Evolutionary conservation across 2,797 vertebrate genomes (phyloP).

Genomic region (Natrix natrix): DNA sequence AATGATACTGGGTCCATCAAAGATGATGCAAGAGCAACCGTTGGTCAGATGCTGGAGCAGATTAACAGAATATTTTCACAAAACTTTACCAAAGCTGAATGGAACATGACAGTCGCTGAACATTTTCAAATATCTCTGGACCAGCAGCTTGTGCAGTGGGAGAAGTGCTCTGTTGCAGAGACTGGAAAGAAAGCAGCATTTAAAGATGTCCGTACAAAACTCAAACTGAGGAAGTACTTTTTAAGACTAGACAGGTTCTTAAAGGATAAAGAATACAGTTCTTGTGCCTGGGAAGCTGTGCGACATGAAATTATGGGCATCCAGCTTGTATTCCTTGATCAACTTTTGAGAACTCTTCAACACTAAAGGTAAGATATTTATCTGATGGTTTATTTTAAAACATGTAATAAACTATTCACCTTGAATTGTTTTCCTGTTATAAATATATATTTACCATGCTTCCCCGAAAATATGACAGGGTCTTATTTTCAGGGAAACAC

Average conservation of each 20-base stretch:
- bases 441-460: background rate
- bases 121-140: constrained; percentile 49
- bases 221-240: background rate
- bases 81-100: constrained; percentile 54
- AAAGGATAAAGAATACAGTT: constrained; percentile 21
- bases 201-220: background rate
- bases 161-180: constrained; percentile 31
- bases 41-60: constrained; percentile 60
- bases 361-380: background rate
- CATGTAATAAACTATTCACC: background rate
- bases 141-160: constrained; percentile 47
- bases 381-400: background rate
- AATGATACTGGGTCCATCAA: constrained; percentile 44
- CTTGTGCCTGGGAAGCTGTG: constrained; percentile 52
- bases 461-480: too few relatives aligned
- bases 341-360: background rate
- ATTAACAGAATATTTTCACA: constrained; percentile 58
- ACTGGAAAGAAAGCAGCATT: background rate
- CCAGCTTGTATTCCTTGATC: background rate
- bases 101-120: constrained; percentile 50
- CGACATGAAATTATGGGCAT: background rate
- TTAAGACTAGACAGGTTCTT: constrained; percentile 8
- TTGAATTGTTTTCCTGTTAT: background rate
- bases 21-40: constrained; percentile 23
- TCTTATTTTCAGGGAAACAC: too few relatives aligned